Percentiles rank a stretch among this genome's conserved stretches.
Evolutionary conservation across 2,797 vertebrate genomes (phyloP).

Genomic region (Sebastes steindachneri): DNA sequence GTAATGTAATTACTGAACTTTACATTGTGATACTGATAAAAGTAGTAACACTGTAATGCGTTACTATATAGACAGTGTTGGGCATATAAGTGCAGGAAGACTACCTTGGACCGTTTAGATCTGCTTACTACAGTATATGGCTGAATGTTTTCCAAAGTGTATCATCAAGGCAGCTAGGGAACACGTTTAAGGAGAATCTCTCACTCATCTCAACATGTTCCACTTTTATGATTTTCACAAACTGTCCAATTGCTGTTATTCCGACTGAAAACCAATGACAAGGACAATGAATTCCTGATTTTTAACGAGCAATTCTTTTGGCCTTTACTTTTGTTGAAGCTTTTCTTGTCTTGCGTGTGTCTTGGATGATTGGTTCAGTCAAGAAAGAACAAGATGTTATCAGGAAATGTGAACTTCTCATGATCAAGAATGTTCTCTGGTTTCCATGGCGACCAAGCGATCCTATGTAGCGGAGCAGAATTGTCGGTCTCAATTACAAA

Average conservation of each 20-base stretch:
- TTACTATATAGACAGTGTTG: not conserved
- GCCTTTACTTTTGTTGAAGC: conserved; percentile 3
- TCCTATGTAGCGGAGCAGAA: conserved; percentile 51
- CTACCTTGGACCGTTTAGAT: not conserved
- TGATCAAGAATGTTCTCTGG: conserved; percentile 61
- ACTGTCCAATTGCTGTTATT: not conserved
- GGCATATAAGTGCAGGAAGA: not conserved
- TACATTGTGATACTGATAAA: not conserved
- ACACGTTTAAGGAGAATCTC: not conserved
- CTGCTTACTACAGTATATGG: not conserved
- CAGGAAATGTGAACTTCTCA: conserved; percentile 37
- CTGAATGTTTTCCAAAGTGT: not conserved
- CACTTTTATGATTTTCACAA: not conserved
- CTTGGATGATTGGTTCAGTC: conserved; percentile 46
- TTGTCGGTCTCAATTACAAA: conserved; percentile 80
- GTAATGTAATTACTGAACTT: not conserved
- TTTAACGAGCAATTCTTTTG: not conserved
- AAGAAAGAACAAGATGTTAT: conserved; percentile 49
- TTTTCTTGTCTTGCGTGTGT: conserved; percentile 3
- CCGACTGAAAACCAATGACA: not conserved
- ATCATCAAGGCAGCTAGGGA: not conserved
- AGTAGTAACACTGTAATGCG: not conserved
- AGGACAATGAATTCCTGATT: not conserved
- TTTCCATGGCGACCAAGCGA: conserved; percentile 76
- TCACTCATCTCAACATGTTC: not conserved